A percentile compares a stretch with the other conserved stretches of the same genome.
phyloP scores from a whole-genome alignment of 2,888 invertebrate genomes.

The Rhorus exstirpatorius region DNA sequence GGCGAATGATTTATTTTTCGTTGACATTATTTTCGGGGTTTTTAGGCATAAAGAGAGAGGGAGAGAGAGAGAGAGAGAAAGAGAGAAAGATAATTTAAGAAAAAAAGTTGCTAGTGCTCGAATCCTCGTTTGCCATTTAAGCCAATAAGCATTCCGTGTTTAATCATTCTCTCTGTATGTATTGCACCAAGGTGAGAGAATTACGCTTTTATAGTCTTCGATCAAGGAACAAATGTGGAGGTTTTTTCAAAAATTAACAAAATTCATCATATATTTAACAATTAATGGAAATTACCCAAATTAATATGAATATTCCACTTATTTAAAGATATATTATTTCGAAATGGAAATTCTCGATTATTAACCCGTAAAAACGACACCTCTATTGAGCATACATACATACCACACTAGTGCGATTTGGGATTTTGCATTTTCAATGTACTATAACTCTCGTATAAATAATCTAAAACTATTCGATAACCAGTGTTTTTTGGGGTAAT shows the following conservation, averaged over 20 bases:
- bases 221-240: neutral
- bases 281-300: neutral
- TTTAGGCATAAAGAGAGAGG: neutral
- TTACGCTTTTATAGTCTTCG: neutral
- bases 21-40: neutral
- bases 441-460: no score
- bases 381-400: no score
- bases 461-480: no score
- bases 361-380: no score
- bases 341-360: neutral
- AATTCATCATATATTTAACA: no score
- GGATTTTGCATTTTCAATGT: no score
- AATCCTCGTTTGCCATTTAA: no score
- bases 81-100: neutral
- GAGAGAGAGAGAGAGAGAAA: neutral
- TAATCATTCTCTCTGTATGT: neutral
- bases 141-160: no score
- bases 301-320: neutral
- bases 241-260: neutral
- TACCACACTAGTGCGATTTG: no score
- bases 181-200: constrained; percentile 10
- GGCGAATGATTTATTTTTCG: neutral
- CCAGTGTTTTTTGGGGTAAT: no score
- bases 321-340: neutral
- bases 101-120: neutral